Evolutionary conservation across 2,113 vertebrate species (phyloP).

Genomic region (Ictalurus furcatus): DNA sequence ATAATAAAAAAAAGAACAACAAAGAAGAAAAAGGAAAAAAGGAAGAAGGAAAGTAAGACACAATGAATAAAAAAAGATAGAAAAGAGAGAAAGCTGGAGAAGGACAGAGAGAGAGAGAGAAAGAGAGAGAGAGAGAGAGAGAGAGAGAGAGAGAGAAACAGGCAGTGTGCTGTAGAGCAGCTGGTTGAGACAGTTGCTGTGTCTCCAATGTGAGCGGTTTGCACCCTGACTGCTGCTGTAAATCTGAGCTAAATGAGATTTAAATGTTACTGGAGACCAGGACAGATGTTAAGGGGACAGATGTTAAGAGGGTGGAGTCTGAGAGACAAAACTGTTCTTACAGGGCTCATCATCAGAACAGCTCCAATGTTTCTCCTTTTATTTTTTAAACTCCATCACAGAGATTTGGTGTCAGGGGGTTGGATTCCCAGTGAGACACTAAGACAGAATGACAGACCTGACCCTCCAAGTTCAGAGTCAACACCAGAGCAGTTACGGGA

Average conservation of each 20-base stretch:
- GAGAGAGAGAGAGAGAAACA: slow-evolving; percentile 35
- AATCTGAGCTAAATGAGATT: slow-evolving; percentile 3
- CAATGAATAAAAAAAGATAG: neutral
- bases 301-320: neutral
- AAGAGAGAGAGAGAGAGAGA: neutral
- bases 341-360: neutral
- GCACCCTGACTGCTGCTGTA: neutral
- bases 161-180: neutral
- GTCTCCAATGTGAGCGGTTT: neutral
- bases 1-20: neutral
- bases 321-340: neutral
- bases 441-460: slow-evolving; percentile 38
- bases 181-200: slow-evolving; percentile 8
- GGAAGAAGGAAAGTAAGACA: neutral
- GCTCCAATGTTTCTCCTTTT: neutral
- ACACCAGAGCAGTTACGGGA: slow-evolving; percentile 60
- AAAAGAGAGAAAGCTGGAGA: neutral
- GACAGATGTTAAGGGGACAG: slow-evolving; percentile 21
- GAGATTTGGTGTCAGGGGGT: slow-evolving; percentile 27
- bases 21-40: too few species aligned
- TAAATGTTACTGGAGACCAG: slow-evolving; percentile 9
- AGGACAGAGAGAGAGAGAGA: neutral
- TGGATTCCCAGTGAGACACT: slow-evolving; percentile 51
- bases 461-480: slow-evolving; percentile 37
- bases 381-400: neutral